Evolutionary conservation across 23 tunicate genomes (phyloP).

Genomic region (Halocynthia roretzi): DNA sequence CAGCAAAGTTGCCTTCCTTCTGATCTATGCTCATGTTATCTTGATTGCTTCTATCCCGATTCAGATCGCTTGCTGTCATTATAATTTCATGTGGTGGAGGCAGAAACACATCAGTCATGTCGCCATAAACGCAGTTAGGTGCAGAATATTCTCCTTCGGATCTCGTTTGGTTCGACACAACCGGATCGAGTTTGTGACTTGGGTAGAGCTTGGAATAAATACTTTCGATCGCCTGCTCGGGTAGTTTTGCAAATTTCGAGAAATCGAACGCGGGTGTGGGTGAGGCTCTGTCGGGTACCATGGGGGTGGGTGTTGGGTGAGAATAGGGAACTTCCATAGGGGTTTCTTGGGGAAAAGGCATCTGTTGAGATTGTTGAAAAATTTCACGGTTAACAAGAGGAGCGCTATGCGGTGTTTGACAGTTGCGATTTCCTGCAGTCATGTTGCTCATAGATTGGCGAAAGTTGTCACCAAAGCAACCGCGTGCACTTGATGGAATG

Average conservation of each 20-base stretch:
- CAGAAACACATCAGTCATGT: too few relatives aligned
- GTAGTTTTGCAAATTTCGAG: slow-evolving; percentile 17
- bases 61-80: too few relatives aligned
- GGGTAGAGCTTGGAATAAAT: slow-evolving; percentile 19
- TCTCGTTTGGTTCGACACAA: too few relatives aligned
- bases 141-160: too few relatives aligned
- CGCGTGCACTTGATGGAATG: background rate
- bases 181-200: slow-evolving; percentile 1
- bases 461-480: background rate
- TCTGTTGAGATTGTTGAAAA: background rate
- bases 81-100: too few relatives aligned
- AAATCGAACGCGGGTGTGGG: slow-evolving; percentile 1
- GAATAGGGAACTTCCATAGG: slow-evolving; percentile 3
- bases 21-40: too few relatives aligned
- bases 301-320: background rate
- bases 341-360: background rate
- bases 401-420: background rate
- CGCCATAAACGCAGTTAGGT: too few relatives aligned
- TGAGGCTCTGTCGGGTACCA: background rate
- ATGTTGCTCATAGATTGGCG: background rate
- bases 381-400: slow-evolving; percentile 6
- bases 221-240: slow-evolving; percentile 21
- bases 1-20: too few relatives aligned
- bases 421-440: background rate
- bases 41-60: too few relatives aligned